Base-by-base conservation (phyloP, 2,797 vertebrate genomes). In the Margarornis squamiger region DNA sequence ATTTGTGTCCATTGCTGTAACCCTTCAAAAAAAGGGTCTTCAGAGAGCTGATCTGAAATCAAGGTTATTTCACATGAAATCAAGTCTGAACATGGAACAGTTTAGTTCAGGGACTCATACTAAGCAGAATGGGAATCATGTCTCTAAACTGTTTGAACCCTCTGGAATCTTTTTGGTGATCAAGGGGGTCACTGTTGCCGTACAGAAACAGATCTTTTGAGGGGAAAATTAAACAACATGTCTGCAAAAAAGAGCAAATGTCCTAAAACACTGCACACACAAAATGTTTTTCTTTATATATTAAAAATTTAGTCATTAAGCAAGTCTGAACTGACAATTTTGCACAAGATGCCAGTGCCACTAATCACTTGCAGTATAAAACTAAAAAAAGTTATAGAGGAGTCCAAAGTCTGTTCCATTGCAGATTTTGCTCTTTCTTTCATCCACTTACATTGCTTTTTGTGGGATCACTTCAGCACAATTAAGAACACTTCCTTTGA, bases 401-500 rank as follows among this genome's bases (percentile, higher is more conserved):
- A 78, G 59, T 81, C 86, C 76, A 94, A 45, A 88, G 59, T 73
- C 55, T 86, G 54, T 52, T 91, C 51, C 0, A 0, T 74, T 88
- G 61, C 55, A 82, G 51, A 62, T 21, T 93, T 74, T 32, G 36
- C 51, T 92, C 32, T 43, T 66, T 95, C 70, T 62, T 90, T 94
- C 4, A 20, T 84, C 43, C 51, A 45, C 52, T 78, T 63, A 48
- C 36, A 21, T 43, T 84, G 62, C 14, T 78, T 92, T 92, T 88
- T 66, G 71, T 86, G 74, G 62, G 48, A 84, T 88, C 45, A 54
- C 39, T 76, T 75, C 67, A 90, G 43, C 16, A 57, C 36, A 76
- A 73, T 70, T 84, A 72, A 66, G 70, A 92, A 49, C 9, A 67
- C 24, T 93, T 94, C 59, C 79, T 92, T 86, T 90, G 94, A 92